These are phyloP conservation scores for Columbina picui DNA, from an alignment of 2,113 vertebrate species.

Conservation along the genomic window DNA sequence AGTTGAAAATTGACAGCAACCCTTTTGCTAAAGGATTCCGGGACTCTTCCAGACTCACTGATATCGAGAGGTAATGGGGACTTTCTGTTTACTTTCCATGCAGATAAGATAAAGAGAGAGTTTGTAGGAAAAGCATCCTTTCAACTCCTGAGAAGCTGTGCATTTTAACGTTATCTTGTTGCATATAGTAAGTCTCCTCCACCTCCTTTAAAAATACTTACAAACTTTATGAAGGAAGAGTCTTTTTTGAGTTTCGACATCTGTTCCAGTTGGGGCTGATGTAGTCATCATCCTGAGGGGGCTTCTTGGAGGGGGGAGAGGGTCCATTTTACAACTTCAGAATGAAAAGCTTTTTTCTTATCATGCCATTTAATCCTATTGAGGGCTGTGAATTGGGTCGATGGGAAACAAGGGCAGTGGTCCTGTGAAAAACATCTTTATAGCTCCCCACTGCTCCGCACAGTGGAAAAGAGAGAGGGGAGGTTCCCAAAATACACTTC, in stretches of 20 bases:
- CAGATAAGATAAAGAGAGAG: slow-evolving; percentile 73
- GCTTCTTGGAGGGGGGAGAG: not conserved
- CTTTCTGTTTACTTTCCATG: slow-evolving; percentile 77
- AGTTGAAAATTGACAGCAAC: slow-evolving; percentile 99
- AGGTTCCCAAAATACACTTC: slow-evolving; percentile 23
- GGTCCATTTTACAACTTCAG: slow-evolving; percentile 27
- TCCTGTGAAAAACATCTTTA: slow-evolving; percentile 41
- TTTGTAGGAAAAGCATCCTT: slow-evolving; percentile 65
- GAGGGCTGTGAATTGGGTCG: slow-evolving; percentile 11
- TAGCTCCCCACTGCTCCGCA: not conserved
- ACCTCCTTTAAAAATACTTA: slow-evolving; percentile 38
- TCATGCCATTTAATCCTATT: slow-evolving; percentile 14
- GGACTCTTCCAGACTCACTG: slow-evolving; percentile 97
- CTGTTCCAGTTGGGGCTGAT: not conserved
- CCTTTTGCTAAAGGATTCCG: slow-evolving; percentile 99
- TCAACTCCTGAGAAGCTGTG: slow-evolving; percentile 26
- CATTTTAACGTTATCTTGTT: slow-evolving; percentile 34
- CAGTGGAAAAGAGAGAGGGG: slow-evolving; percentile 7
- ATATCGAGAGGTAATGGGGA: slow-evolving; percentile 98
- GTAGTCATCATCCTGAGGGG: not conserved
- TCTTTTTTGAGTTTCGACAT: slow-evolving; percentile 24
- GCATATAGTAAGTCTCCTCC: not conserved
- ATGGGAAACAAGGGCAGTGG: not conserved
- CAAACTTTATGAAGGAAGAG: slow-evolving; percentile 10
- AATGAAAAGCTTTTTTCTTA: slow-evolving; percentile 53